Evolutionary conservation across 2,113 vertebrate species (phyloP), one percentile per base, ranked within the genome.

Genomic region (Spermophilus dauricus): DNA sequence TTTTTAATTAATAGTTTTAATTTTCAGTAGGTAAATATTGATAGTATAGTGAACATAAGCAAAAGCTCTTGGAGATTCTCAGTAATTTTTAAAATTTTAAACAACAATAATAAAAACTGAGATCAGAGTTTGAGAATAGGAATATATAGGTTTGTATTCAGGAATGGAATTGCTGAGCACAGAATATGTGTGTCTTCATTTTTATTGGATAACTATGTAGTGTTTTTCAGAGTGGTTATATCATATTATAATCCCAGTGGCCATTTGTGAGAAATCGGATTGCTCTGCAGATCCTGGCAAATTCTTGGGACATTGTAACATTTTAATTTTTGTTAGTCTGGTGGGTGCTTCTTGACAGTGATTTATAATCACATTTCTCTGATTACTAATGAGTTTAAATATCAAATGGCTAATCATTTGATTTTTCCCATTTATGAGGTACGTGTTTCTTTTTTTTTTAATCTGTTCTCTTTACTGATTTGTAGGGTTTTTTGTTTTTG

Each of bases 21-120:
- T 63, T 93, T 97, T 92, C 58, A 93, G 26, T 76, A 70, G 30
- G 24, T 89, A 95, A 84, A 80, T 95, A 70, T 51, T 88, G 28
- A 61, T 73, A 83, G 53, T 58, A 69, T 37, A 97, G 39, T 4
- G 26, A 76, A 8, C 10, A 37, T 63, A 65, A 91, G 28, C 24
- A 86, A 90, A 95, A 94, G 39, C 5, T 77, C 42, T 92, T 96
- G 89, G 63, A 37, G 14, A 22, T 72, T 14, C 34, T 89, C 30
- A 34, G 1, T 86, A 34, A 28, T 34, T n/a, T 70, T n/a, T 63
- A 28, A 26, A 63, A 63, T 9, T 63, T 4, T 92, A 84, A 83
- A 92, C 56, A 24, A 58, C 61, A 63, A 61, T 6, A 61, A 61
- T 26, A 61, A 26, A 63, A 24, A 51, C 18, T 81, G 72, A 76